Conservation (phyloP, 1,140 invertebrate species). For the Prorops nasuta region DNA sequence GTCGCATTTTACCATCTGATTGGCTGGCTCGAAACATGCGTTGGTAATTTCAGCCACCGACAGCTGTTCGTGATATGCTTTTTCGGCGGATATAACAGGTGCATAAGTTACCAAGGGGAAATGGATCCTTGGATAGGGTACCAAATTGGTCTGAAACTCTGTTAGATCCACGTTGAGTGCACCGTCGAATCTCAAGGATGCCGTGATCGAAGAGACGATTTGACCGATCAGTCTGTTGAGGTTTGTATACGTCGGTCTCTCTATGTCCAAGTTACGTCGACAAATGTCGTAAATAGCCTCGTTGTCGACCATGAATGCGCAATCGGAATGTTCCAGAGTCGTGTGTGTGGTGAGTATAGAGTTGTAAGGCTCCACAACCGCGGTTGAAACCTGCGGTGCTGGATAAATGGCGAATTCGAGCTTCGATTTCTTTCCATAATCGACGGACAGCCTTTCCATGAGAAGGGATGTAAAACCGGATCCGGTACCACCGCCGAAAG, state of each 20-base stretch:
- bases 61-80: conserved; percentile 45
- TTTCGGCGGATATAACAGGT: too few species aligned
- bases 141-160: conserved; percentile 27
- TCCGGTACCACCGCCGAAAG: too few species aligned
- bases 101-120: too few species aligned
- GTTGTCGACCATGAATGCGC: too few species aligned
- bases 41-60: conserved; percentile 44
- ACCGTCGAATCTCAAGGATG: conserved; percentile 49
- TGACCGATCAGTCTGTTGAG: conserved; percentile 25
- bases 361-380: conserved; percentile 29
- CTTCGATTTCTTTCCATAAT: conserved; percentile 29
- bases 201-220: conserved; percentile 64
- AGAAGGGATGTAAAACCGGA: conserved; percentile 26
- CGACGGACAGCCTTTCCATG: conserved; percentile 29
- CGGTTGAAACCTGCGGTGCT: conserved; percentile 22
- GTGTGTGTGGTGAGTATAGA: conserved; percentile 28
- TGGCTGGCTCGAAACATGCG: conserved; percentile 68
- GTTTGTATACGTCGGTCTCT: conserved; percentile 56
- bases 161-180: conserved; percentile 27
- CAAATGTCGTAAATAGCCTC: too few species aligned
- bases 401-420: too few species aligned
- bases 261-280: conserved; percentile 67
- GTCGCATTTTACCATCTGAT: conserved; percentile 69
- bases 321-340: too few species aligned
- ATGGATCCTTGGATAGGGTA: too few species aligned